Percentiles rank a stretch among this genome's conserved stretches.
Conservation (phyloP, 2,113 vertebrate genomes). For the Thalassoma bifasciatum region DNA sequence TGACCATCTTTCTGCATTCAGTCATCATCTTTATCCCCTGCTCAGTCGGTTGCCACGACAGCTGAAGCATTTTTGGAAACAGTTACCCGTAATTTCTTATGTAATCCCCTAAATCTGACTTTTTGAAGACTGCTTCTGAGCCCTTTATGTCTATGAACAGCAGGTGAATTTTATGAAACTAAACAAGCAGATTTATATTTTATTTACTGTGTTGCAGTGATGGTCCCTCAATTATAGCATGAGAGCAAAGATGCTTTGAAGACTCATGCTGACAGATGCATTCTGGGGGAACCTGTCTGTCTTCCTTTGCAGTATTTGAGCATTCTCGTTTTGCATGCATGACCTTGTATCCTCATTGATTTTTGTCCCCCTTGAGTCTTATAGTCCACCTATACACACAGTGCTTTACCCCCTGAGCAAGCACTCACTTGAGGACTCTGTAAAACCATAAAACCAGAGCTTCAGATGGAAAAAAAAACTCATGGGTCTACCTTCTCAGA, state of each 20-base stretch:
- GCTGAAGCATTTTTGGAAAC: background rate
- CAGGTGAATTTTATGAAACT: background rate
- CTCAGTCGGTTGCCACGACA: conserved; percentile 14
- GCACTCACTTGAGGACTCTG: too few relatives aligned
- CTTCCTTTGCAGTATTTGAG: conserved; percentile 33
- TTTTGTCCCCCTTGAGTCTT: conserved; percentile 29
- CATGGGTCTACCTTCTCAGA: too few relatives aligned
- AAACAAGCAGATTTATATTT: background rate
- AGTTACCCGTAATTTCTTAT: background rate
- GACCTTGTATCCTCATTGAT: conserved; percentile 60
- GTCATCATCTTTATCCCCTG: conserved; percentile 4
- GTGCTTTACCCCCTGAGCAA: background rate
- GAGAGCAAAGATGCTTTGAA: conserved; percentile 1
- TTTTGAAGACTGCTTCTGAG: background rate
- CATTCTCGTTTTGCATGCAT: conserved; percentile 68
- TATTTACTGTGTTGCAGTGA: too few relatives aligned
- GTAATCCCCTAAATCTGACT: background rate
- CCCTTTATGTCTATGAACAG: background rate
- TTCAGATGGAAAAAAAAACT: too few relatives aligned
- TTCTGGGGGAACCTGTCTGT: conserved; percentile 3
- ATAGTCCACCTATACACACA: conserved; percentile 1
- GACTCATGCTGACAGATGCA: conserved; percentile 40
- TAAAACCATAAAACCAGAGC: too few relatives aligned
- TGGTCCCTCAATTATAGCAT: background rate
- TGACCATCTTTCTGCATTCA: conserved; percentile 23